Conservation (phyloP, 2,888 invertebrate species). For the Sinodicranocentrus sp. region DNA sequence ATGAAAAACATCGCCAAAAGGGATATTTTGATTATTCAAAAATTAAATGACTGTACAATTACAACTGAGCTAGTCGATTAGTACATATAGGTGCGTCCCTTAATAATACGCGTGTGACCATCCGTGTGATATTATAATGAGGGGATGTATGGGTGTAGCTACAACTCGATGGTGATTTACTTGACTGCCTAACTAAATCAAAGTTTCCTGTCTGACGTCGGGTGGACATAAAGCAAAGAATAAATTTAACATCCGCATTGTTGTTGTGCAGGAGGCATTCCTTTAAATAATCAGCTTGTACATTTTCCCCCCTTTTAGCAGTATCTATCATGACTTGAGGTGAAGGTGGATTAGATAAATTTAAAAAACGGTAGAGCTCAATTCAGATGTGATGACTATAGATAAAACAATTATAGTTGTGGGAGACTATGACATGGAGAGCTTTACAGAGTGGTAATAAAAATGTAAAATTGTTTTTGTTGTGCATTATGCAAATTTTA, state of each 20-base stretch:
- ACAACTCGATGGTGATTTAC: constrained; percentile 64
- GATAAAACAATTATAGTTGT: constrained; percentile 6
- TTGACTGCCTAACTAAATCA: constrained; percentile 61
- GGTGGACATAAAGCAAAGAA: constrained; percentile 15
- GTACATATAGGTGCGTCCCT: no score
- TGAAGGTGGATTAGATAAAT: not conserved
- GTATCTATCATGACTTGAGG: not conserved
- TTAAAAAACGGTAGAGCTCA: not conserved
- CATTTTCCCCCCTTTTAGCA: not conserved
- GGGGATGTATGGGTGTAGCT: constrained; percentile 56
- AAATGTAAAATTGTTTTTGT: constrained; percentile 18
- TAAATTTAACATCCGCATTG: constrained; percentile 5
- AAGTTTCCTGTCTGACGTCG: constrained; percentile 43
- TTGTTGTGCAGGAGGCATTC: not conserved
- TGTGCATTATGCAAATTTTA: constrained; percentile 54
- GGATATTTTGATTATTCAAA: not conserved
- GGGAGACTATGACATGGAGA: no score
- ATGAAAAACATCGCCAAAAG: not conserved
- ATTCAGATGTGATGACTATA: no score
- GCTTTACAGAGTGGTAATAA: no score
- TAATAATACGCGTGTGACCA: not conserved
- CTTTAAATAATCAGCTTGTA: not conserved
- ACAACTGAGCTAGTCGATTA: not conserved
- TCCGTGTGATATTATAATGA: constrained; percentile 59
- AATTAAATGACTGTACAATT: not conserved